Base-by-base conservation (phyloP, 2,888 invertebrate genomes). In the Andrena marginata region DNA sequence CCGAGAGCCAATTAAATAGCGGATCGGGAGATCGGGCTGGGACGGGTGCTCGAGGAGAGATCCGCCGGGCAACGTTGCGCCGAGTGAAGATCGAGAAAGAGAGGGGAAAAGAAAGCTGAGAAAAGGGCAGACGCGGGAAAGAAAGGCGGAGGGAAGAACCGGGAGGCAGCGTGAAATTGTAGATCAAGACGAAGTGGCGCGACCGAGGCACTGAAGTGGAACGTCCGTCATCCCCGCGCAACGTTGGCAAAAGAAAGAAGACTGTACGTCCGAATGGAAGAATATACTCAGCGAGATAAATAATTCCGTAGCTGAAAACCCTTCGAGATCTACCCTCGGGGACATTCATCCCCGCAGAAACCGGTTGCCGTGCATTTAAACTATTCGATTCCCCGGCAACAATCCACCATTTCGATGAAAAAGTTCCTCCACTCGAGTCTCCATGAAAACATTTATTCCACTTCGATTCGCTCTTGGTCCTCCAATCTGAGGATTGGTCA, bases 1-100 rank as follows among this genome's bases (percentile, higher is more conserved):
- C 67, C 23, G 64, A 84, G 79, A 69, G 72, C 68, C 84, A 84
- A 84, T 84, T 84, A 84, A 83, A 84, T 84, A 69, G 75, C 42
- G 84, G 71, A 42, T 42, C 71, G 84, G 72, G 35, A 84, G 84
- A 84, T 78, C 84, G 78, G 68, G 74, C 68, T 49, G 60, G 69
- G 56, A 84, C 71, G 60, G 76, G 75, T 65, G 75, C 49, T 60
- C 51, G 71, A 62, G 20, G 73, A 73, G 80, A 80, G 63, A 76
- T 75, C 26, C 72, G n/a, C 65, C 64, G 75, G 64, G 78, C 77
- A 83, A 65, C 78, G 75, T 84, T 83, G 69, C 83, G 35, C 20
- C 33, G 64, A 72, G 16, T 20, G 35, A 68, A 26, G 51, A 49
- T 69, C 48, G 51, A 23, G 35, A 33, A 64, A 70, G 33, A 65